These are phyloP conservation scores for Meriones psammophilus DNA, from an alignment of 2,797 vertebrate species.

Conservation along the genomic window DNA sequence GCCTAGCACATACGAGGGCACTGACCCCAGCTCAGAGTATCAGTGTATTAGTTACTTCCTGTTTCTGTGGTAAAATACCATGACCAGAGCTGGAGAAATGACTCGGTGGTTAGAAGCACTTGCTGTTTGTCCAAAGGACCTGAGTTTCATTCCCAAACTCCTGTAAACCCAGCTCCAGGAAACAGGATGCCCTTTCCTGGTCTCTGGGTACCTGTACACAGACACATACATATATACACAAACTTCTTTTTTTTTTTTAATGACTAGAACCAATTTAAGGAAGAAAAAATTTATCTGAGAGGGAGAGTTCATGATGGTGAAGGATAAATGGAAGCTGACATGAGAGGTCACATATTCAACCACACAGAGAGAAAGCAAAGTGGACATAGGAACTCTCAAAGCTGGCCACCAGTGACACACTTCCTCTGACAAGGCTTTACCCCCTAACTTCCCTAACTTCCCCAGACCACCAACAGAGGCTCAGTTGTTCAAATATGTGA, in stretches of 20 bases:
- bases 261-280: neutral
- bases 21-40: neutral
- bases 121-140: neutral
- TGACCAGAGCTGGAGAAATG: neutral
- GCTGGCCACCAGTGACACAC: neutral
- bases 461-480: no score
- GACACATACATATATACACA: neutral
- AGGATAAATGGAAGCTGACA: neutral
- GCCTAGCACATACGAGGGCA: neutral
- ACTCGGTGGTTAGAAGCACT: no score
- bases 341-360: no score
- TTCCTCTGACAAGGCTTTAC: neutral
- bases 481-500: neutral
- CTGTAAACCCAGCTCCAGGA: neutral
- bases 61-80: neutral
- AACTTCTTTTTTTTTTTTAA: neutral
- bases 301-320: neutral
- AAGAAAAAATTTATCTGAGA: neutral
- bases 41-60: neutral
- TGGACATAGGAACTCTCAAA: neutral
- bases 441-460: neutral
- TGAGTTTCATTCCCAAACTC: neutral
- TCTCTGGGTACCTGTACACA: neutral
- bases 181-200: neutral
- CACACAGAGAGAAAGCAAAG: neutral